Evolutionary conservation across 2,888 invertebrate species (phyloP), one percentile per base, ranked within the genome.

Genomic region (Rotaria macrura): DNA sequence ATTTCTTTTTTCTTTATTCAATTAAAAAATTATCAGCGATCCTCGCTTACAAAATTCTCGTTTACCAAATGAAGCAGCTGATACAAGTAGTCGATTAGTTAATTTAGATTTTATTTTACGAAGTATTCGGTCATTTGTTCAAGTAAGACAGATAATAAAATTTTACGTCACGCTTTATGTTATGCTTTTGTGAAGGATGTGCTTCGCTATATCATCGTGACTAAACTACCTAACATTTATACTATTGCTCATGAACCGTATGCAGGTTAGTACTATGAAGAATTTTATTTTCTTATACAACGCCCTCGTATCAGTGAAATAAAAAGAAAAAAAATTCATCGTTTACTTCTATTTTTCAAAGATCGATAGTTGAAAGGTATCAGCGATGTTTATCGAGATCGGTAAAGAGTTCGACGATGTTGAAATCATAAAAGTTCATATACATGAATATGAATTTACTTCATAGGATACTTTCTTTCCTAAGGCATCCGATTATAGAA

Each of bases 101-200:
- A 86, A 86, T 84, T 79, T 86, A 55, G 86, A 86, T 47, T 86
- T 86, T 84, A 84, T 86, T 54, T 38, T 86, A 43, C 52, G 86
- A 47, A 86, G 84, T 55, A 84, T 86, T 74, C 72, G 86, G 55
- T 86, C 84, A 29, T 86, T 84, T 55, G 65, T 84, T 55, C 86
- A 85, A 54, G 85, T 74, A 74, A 17, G 40, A 38, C 25, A 7
- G 4, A 17, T 49, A 17, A 12, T 12, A 12, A 14, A 49, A 49
- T 40, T 20, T 40, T 38, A 9, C 0, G 10, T 23, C 25, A 17
- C 2, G 9, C 20, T 40, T 74, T 0, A 9, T 74, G 38, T 74
- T 23, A 40, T 74, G 38, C 40, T 40, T 74, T n/a, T 20, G 1
- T 40, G 12, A 38, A 74, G 74, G 74, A 74, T 74, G 74, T 74